Percentiles rank a stretch among this genome's conserved stretches.
Conservation (phyloP, 1,140 invertebrate genomes). For the Coelopa frigida region DNA sequence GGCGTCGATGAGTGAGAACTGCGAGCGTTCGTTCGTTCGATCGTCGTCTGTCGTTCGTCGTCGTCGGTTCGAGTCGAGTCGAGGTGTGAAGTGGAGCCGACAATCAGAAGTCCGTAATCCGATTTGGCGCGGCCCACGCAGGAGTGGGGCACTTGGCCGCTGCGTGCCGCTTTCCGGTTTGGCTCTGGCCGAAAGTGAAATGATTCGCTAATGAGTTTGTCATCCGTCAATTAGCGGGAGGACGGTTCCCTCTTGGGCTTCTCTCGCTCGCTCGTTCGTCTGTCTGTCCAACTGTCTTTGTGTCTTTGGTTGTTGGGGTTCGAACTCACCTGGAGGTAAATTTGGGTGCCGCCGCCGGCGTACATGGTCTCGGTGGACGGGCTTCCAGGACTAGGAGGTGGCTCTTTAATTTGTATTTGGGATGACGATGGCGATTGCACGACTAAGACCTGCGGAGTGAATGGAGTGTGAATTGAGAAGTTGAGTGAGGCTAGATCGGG, state of each 20-base stretch:
- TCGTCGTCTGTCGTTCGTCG: too few relatives aligned
- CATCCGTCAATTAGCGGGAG: slow-evolving; percentile 2
- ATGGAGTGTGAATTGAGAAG: slow-evolving; percentile 14
- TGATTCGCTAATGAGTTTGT: slow-evolving; percentile 11
- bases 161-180: too few relatives aligned
- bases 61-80: too few relatives aligned
- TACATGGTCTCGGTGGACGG: slow-evolving; percentile 39
- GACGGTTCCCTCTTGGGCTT: background rate
- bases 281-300: background rate
- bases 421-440: slow-evolving; percentile 21
- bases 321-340: slow-evolving; percentile 44
- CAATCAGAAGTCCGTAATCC: too few relatives aligned
- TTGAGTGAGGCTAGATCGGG: too few relatives aligned
- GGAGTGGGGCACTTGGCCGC: too few relatives aligned
- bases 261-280: background rate
- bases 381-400: slow-evolving; percentile 33
- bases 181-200: slow-evolving; percentile 16
- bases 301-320: background rate
- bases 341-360: slow-evolving; percentile 44
- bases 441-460: slow-evolving; percentile 37
- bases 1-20: too few relatives aligned
- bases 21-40: too few relatives aligned
- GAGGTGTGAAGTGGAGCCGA: too few relatives aligned
- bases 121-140: too few relatives aligned
- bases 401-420: slow-evolving; percentile 23